Evolutionary conservation across 2,797 vertebrate genomes (phyloP).

Genomic region (Crenuchus spilurus): DNA sequence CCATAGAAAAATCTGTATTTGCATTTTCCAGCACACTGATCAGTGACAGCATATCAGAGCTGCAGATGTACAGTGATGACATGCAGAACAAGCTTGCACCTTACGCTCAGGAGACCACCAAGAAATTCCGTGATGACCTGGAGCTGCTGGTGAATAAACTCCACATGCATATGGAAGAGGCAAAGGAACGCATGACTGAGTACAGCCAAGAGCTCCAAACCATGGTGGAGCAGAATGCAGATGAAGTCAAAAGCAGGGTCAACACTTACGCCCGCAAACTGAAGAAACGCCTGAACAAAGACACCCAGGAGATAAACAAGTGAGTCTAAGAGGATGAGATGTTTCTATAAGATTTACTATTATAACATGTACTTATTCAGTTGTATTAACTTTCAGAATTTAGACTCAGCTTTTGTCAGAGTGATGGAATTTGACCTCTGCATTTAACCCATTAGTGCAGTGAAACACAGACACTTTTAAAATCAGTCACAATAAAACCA

Average conservation of each 20-base stretch:
- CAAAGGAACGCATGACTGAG: conserved; percentile 65
- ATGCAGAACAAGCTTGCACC: conserved; percentile 74
- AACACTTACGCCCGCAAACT: conserved; percentile 76
- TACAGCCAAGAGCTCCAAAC: conserved; percentile 75
- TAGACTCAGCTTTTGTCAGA: too few relatives aligned
- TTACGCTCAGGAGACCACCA: conserved; percentile 57
- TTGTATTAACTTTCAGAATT: too few relatives aligned
- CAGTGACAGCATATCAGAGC: conserved; percentile 76
- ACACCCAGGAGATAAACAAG: conserved; percentile 76
- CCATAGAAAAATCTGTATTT: background rate
- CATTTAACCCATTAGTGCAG: too few relatives aligned
- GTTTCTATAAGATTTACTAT: background rate
- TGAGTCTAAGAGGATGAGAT: too few relatives aligned
- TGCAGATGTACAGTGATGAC: conserved; percentile 71
- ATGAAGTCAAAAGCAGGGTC: conserved; percentile 67
- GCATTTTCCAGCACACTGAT: conserved; percentile 71
- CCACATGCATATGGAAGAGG: conserved; percentile 68
- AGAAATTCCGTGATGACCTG: conserved; percentile 70
- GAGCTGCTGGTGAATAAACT: conserved; percentile 65
- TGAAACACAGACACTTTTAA: too few relatives aligned
- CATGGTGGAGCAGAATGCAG: conserved; percentile 78
- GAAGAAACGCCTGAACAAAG: conserved; percentile 81
- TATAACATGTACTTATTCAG: background rate
- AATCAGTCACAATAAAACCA: too few relatives aligned
- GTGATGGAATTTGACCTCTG: too few relatives aligned